These are phyloP conservation scores for Nemopilema nomurai DNA, from an alignment of 30 jellyfish, hydroid and myxozoan genomes.

Conservation along the genomic window DNA sequence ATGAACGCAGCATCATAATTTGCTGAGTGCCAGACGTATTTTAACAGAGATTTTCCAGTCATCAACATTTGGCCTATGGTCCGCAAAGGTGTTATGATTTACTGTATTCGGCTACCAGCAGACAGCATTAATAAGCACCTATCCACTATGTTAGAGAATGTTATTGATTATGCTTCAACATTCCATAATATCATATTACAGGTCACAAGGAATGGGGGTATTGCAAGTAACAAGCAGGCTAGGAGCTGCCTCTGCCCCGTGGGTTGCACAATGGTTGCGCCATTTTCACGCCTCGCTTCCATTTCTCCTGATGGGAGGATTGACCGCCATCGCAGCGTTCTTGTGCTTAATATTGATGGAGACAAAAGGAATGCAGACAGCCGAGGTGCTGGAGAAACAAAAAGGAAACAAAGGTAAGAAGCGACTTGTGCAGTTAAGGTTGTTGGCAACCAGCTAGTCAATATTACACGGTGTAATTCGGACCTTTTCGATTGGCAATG, in stretches of 20 bases:
- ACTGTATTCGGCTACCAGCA: no score
- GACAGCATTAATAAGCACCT: no score
- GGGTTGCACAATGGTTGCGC: slow-evolving; percentile 67
- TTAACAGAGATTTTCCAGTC: no score
- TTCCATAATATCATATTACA: slow-evolving; percentile 4
- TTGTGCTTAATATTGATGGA: slow-evolving; percentile 60
- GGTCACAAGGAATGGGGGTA: slow-evolving; percentile 74
- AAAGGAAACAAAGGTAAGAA: no score
- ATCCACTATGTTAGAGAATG: no score
- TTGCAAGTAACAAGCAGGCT: slow-evolving; percentile 72
- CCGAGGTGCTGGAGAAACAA: slow-evolving; percentile 43
- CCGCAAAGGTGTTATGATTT: no score
- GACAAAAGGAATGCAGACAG: slow-evolving; percentile 69
- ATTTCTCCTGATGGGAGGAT: slow-evolving; percentile 75
- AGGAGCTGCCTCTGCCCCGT: slow-evolving; percentile 85
- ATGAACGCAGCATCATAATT: not conserved
- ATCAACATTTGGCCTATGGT: no score
- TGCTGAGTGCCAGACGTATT: not conserved
- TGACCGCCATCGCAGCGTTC: slow-evolving; percentile 52
- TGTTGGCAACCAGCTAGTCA: no score
- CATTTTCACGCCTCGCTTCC: slow-evolving; percentile 62
- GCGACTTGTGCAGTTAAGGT: no score
- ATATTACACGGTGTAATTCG: no score
- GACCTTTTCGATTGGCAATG: no score
- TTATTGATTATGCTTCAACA: no score